Evolutionary conservation across 2,888 invertebrate genomes (phyloP), one percentile per base, ranked within the genome.

Genomic region (Pseudococcus jackbeardsleyi): DNA sequence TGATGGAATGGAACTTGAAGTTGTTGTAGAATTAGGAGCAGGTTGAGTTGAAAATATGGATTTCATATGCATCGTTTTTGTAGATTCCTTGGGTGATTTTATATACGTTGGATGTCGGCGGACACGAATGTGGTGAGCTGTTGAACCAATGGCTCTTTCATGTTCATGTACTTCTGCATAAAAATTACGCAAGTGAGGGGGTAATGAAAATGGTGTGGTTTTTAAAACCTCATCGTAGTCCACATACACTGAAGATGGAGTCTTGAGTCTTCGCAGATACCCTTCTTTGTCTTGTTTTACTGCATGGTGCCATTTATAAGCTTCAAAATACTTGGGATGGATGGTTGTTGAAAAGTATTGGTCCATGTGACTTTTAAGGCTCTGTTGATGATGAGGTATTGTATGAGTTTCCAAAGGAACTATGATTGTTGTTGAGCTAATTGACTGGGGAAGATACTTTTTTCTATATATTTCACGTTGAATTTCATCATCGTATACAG

Each of bases 311-410:
- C 72, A 72, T 72, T 72, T 72, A 15, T 72, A 72, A 11, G 72
- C 72, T 33, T 72, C 33, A 33, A 72, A 72, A 33, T 72, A 72
- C 33, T 72, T 72, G 17, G 72, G 72, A 72, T 72, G 26, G 8
- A 72, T 72, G 15, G 72, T 33, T 17, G 72, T 33, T 17, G 72
- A 72, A 33, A 72, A 72, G 33, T 72, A 72, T 7, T 33, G 12
- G 8, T 72, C 72, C 5, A 72, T 15, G 1, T 9, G 33, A 1
- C 8, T 17, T 33, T 72, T 72, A 26, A 72, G 33, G 17, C 5
- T 0, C 17, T 33, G 17, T 33, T 72, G 72, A 17, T 72, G 17
- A 6, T 15, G 15, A 33, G 72, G 72, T 15, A 72, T 17, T 11
- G 72, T 72, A 15, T 72, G 72, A 15, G 72, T 72, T 33, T 72